Conservation (phyloP, 2,113 vertebrate species). For the Tupaia tana region DNA sequence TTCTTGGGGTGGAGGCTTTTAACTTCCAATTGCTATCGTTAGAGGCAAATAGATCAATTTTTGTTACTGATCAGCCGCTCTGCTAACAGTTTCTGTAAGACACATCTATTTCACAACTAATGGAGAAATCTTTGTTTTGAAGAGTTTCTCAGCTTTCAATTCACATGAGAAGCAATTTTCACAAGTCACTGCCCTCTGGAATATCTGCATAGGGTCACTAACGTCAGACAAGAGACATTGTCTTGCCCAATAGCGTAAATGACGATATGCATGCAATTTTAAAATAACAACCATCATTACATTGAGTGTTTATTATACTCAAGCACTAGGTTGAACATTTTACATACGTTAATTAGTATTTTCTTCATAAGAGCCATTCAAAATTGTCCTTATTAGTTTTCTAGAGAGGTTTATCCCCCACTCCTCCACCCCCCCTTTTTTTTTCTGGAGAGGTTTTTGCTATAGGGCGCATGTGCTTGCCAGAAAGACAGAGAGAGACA, state of each 20-base stretch:
- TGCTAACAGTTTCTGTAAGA: constrained; percentile 64
- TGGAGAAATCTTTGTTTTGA: constrained; percentile 68
- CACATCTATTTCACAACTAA: constrained; percentile 62
- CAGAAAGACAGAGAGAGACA: too few species aligned
- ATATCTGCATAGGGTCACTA: neutral
- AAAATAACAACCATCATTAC: neutral
- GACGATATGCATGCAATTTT: neutral
- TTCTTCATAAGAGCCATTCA: neutral
- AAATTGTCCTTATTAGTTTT: neutral
- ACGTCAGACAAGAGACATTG: neutral
- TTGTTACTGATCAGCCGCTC: constrained; percentile 72
- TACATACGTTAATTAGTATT: neutral
- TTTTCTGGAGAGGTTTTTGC: too few species aligned
- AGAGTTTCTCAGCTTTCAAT: constrained; percentile 22
- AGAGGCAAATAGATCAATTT: constrained; percentile 56
- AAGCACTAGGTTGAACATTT: neutral
- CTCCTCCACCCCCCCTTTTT: too few species aligned
- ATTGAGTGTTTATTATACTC: neutral
- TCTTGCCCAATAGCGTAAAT: neutral
- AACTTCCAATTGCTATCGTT: constrained; percentile 56
- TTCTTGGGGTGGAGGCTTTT: constrained; percentile 41
- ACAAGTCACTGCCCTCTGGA: constrained; percentile 53
- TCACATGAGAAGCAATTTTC: constrained; percentile 46
- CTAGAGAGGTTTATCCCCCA: too few species aligned
- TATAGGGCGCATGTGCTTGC: too few species aligned